Conservation (phyloP, 2,797 vertebrate genomes). For the Anas georgica region DNA sequence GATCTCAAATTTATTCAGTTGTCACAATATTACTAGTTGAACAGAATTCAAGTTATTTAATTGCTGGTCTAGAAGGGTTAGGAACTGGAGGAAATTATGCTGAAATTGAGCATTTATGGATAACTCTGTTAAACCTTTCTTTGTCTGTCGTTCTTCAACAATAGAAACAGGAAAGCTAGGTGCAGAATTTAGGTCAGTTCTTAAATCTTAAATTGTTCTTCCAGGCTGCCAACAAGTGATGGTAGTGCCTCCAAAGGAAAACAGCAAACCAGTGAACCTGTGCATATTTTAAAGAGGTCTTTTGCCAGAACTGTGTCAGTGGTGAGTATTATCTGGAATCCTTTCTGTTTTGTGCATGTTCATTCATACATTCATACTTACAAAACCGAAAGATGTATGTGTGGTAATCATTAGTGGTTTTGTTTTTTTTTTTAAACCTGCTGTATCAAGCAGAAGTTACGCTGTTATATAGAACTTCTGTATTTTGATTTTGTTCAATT, state of each 20-base stretch:
- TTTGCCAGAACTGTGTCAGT: slow-evolving; percentile 97
- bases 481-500: neutral
- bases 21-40: neutral
- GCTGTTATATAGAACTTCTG: neutral
- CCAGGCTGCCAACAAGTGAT: slow-evolving; percentile 95
- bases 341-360: neutral
- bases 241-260: slow-evolving; percentile 96
- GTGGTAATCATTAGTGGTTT: neutral
- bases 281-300: slow-evolving; percentile 96
- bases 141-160: neutral
- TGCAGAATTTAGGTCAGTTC: neutral
- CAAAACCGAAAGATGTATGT: neutral
- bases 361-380: neutral
- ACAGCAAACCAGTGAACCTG: slow-evolving; percentile 96
- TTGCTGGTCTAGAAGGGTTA: neutral
- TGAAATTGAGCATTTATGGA: neutral
- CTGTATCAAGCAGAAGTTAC: neutral
- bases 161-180: neutral
- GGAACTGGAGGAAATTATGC: neutral
- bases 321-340: slow-evolving; percentile 78
- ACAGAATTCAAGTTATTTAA: neutral
- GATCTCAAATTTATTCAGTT: neutral
- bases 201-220: slow-evolving; percentile 22
- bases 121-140: neutral
- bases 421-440: neutral